Base-by-base conservation (phyloP, 1,140 invertebrate genomes). In the Pantala flavescens region DNA sequence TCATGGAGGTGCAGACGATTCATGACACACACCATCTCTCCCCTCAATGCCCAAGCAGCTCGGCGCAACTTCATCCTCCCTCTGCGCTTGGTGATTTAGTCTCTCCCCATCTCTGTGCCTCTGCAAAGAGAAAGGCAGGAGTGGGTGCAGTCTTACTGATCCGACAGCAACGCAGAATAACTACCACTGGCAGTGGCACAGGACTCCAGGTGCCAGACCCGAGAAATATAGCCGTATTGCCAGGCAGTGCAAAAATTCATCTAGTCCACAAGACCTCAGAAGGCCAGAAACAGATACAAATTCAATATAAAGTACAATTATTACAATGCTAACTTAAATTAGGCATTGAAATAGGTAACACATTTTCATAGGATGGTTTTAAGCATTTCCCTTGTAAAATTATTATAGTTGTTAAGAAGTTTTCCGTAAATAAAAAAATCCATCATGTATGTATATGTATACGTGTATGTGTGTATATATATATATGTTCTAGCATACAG, bases 341-440 rank as follows among this genome's bases (percentile, higher is more conserved):
- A 63, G 49, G 49, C 49, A 63, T 63, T 63, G 49, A 63, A 63
- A 63, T 63, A 1, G 49, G 49, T 21, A 63, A 63, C 49, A 63
- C 49, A 63, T 63, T 63, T 63, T 63, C 49, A 63, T 63, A 63
- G 49, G 49, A 63, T 63, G 49, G 49, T 63, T 63, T 63, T 63
- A 1, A 63, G 28, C 28, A 36, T 5, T 36, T 36, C 28, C 9
- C 28, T 5, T 36, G 28, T 9, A 36, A 36, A 36, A 36, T 36
- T 36, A 36, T 9, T 36, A 9, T 9, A 36, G 28, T 5, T 36
- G 28, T 2, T 36, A 36, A 36, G 28, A 36, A 36, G 28, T n/a
- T n/a, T n/a, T n/a, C n/a, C n/a, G n/a, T n/a, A n/a, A 36, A 36
- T 36, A 36, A 36, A 36, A 36, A 36, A 36, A 5, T 36, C 28